Evolutionary conservation across 1,140 invertebrate genomes (phyloP).

Genomic region (Papilio polyxenes): DNA sequence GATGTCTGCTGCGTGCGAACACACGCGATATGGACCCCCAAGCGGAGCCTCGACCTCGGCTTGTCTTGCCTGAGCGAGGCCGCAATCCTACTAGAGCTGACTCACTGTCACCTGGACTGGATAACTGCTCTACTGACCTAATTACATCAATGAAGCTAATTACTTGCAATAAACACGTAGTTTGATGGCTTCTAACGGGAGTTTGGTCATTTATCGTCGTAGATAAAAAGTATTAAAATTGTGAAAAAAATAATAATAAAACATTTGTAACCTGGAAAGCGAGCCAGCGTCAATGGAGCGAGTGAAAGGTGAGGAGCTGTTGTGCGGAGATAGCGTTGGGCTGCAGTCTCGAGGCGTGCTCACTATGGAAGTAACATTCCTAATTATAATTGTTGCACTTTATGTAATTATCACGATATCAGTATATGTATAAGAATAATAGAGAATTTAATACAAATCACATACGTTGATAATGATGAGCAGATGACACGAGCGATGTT

Average conservation of each 20-base stretch:
- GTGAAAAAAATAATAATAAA: too few species aligned
- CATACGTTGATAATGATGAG: slow-evolving; percentile 91
- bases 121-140: slow-evolving; percentile 89
- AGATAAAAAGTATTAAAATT: too few species aligned
- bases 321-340: slow-evolving; percentile 89
- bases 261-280: slow-evolving; percentile 84
- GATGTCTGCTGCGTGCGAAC: slow-evolving; percentile 91
- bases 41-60: slow-evolving; percentile 82
- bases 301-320: slow-evolving; percentile 88
- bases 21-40: slow-evolving; percentile 93
- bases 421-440: too few species aligned
- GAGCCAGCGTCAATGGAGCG: slow-evolving; percentile 87
- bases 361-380: slow-evolving; percentile 73
- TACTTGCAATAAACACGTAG: neutral
- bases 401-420: neutral
- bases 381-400: slow-evolving; percentile 41
- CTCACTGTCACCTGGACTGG: slow-evolving; percentile 83
- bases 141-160: slow-evolving; percentile 27
- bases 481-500: slow-evolving; percentile 87
- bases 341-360: slow-evolving; percentile 92
- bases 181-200: neutral
- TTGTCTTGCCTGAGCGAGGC: slow-evolving; percentile 70
- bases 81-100: slow-evolving; percentile 69
- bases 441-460: slow-evolving; percentile 49
- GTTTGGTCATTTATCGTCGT: neutral